A percentile compares a stretch with the other conserved stretches of the same genome.
Conservation (phyloP, 2,113 vertebrate species). For the Cinclus mexicanus region DNA sequence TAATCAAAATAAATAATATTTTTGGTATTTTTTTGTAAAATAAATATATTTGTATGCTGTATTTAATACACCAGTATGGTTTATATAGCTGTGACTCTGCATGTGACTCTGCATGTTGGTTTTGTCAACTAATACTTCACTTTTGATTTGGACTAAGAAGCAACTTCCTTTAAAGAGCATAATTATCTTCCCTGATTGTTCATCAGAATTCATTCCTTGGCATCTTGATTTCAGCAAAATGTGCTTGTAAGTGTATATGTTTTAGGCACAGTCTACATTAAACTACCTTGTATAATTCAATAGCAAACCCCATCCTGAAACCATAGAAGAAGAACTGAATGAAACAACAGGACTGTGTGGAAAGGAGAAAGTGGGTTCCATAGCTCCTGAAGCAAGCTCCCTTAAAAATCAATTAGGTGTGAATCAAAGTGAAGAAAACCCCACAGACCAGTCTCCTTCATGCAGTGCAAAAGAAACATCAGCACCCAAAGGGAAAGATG, state of each 20-base stretch:
- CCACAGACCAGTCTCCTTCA: slow-evolving; percentile 34
- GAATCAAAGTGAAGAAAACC: slow-evolving; percentile 37
- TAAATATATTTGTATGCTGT: background rate
- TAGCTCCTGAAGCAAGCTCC: background rate
- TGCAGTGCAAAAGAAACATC: slow-evolving; percentile 35
- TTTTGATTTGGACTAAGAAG: background rate
- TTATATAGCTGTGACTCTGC: background rate
- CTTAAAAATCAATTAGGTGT: slow-evolving; percentile 14
- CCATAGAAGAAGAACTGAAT: slow-evolving; percentile 78
- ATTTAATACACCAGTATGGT: background rate
- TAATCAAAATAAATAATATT: background rate
- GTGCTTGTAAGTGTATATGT: background rate
- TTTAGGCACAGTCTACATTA: background rate
- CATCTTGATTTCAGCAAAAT: background rate
- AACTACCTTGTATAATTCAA: slow-evolving; percentile 68
- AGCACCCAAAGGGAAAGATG: slow-evolving; percentile 63
- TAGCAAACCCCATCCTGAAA: slow-evolving; percentile 78
- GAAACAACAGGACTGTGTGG: slow-evolving; percentile 60
- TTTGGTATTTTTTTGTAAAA: background rate
- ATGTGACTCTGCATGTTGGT: background rate
- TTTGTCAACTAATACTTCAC: background rate
- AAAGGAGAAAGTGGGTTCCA: slow-evolving; percentile 9
- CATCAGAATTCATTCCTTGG: background rate
- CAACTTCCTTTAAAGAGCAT: background rate
- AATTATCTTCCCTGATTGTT: background rate